Conservation (phyloP, 1,140 invertebrate genomes). For the Aradophagus sp. region DNA sequence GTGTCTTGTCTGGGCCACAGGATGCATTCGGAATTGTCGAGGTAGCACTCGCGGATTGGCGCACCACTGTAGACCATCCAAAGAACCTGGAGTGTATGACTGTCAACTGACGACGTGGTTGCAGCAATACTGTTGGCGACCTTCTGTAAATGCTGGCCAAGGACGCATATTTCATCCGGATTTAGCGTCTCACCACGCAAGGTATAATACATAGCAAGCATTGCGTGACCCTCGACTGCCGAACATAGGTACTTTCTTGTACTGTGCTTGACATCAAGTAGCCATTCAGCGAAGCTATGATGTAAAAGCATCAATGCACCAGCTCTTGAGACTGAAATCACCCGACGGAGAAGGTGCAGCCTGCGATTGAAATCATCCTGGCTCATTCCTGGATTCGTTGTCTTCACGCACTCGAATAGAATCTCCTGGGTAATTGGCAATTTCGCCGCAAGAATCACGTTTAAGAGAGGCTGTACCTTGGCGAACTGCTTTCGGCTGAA, state of each 20-base stretch:
- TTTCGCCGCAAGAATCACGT: slow-evolving; percentile 90
- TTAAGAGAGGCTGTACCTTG: slow-evolving; percentile 89
- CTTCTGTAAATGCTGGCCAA: slow-evolving; percentile 71
- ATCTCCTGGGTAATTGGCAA: slow-evolving; percentile 87
- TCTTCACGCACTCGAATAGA: slow-evolving; percentile 87
- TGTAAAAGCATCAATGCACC: slow-evolving; percentile 87
- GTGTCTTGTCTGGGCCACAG: slow-evolving; percentile 76
- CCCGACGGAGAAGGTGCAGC: slow-evolving; percentile 82
- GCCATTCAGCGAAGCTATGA: slow-evolving; percentile 94
- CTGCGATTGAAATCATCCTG: slow-evolving; percentile 90
- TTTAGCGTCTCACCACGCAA: slow-evolving; percentile 76
- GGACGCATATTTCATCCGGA: slow-evolving; percentile 72
- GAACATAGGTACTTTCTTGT: slow-evolving; percentile 95
- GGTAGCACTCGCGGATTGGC: slow-evolving; percentile 79
- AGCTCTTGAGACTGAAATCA: slow-evolving; percentile 78
- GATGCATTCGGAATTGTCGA: slow-evolving; percentile 74
- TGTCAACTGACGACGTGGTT: slow-evolving; percentile 71
- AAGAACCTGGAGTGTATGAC: slow-evolving; percentile 79
- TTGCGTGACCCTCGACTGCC: slow-evolving; percentile 89
- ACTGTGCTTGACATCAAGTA: slow-evolving; percentile 96
- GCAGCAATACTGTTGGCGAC: slow-evolving; percentile 60
- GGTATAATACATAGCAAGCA: slow-evolving; percentile 90
- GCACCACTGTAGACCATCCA: slow-evolving; percentile 82
- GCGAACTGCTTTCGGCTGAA: slow-evolving; percentile 92
- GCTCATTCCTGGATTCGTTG: slow-evolving; percentile 86